Conservation (phyloP, 1,140 invertebrate species). For the Drosophila ohnishii region DNA sequence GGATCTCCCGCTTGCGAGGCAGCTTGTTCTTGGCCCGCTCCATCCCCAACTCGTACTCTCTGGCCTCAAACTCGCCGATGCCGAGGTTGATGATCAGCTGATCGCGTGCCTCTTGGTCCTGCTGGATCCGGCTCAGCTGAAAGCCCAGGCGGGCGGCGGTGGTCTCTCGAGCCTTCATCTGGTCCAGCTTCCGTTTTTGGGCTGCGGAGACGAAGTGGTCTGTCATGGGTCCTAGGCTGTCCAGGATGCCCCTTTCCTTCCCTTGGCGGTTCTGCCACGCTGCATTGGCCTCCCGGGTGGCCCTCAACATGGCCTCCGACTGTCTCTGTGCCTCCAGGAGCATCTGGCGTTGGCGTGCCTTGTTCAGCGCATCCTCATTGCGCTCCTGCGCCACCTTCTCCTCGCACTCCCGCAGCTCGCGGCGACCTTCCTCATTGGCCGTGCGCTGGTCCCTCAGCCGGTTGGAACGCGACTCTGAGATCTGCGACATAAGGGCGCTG, state of each 20-base stretch:
- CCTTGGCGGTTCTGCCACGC: not conserved
- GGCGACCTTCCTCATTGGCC: slow-evolving; percentile 33
- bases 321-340: slow-evolving; percentile 43
- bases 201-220: not conserved
- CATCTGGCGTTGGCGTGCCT: slow-evolving; percentile 17
- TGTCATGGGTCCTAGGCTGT: slow-evolving; percentile 48
- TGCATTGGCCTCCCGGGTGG: not conserved
- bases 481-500: slow-evolving; percentile 46
- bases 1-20: slow-evolving; percentile 41
- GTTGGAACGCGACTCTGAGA: slow-evolving; percentile 14
- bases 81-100: slow-evolving; percentile 49
- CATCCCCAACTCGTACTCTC: slow-evolving; percentile 27
- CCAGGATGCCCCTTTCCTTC: slow-evolving; percentile 47
- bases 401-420: slow-evolving; percentile 34
- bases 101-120: slow-evolving; percentile 47
- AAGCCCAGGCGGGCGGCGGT: slow-evolving; percentile 33
- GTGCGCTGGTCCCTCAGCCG: slow-evolving; percentile 1
- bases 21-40: slow-evolving; percentile 19
- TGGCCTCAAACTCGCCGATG: slow-evolving; percentile 44
- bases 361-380: slow-evolving; percentile 2
- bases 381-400: slow-evolving; percentile 11
- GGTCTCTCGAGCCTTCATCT: slow-evolving; percentile 35
- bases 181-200: slow-evolving; percentile 3
- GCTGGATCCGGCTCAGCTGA: slow-evolving; percentile 36
- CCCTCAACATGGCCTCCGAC: slow-evolving; percentile 23